Base-by-base conservation (phyloP, 35 echinoderm and acorn worm genomes). In the Lytechinus pictus region DNA sequence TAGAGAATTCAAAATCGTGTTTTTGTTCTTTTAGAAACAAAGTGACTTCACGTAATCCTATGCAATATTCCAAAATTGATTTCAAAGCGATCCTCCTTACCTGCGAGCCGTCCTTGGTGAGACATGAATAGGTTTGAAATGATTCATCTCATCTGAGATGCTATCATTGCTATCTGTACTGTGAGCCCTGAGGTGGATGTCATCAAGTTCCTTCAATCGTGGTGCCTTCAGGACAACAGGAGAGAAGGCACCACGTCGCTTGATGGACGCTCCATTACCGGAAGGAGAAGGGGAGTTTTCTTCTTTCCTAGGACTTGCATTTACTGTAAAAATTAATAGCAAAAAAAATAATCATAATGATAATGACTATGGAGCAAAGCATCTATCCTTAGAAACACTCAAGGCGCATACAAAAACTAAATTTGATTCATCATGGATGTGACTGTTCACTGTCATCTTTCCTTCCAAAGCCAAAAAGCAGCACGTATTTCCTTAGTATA, bases 91-190 rank as follows among this genome's bases (percentile, higher is more conserved):
- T 27, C 86, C 6, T 33, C 1, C 92, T 93, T 93, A 93, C 92
- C 28, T 93, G 13, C 86, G 96, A 91, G 98, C 96, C 61, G 98
- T 99, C 16, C 98, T 93, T 24, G 98, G 98, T 10, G 98, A 99
- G 8, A 95, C 91, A 24, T 95, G 86, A 54, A 99, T 98, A 28
- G 98, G 98, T 93, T 96, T 96, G 96, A 99, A 99, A 94, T 99
- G 98, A 94, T 92, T 96, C 52, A 99, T 86, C 86, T 99, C 98
- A 11, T 27, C 92, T 3, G 97, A 96, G 60, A 99, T 99, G 88
- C 98, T 99, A 87, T 99, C 98, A 19, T 92, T 96, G 87, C 97
- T 98, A 52, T 94, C 96, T 19, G 96, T 92, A 54, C 98, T 99
- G 79, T 96, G 95, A 28, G 97, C 92, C 27, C 92, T 33, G 52